Evolutionary conservation across 2,113 vertebrate genomes (phyloP).

Genomic region (Podarcis cretensis): DNA sequence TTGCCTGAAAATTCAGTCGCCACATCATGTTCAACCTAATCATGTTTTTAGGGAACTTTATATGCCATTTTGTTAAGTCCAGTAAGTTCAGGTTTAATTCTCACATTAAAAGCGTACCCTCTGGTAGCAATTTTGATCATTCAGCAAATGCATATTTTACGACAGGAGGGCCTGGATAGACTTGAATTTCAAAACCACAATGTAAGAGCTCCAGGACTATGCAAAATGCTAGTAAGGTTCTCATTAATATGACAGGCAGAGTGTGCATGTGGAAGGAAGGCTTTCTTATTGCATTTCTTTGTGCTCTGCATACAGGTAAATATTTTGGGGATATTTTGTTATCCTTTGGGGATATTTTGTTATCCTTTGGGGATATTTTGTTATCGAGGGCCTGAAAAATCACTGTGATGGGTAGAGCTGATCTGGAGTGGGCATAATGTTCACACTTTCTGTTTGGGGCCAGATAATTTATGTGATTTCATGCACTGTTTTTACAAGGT

Average conservation of each 20-base stretch:
- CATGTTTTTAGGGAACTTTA: neutral
- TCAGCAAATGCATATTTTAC: neutral
- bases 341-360: neutral
- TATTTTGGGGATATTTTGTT: neutral
- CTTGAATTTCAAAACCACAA: neutral
- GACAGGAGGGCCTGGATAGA: neutral
- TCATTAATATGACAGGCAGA: neutral
- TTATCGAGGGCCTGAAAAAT: neutral
- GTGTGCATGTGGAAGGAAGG: neutral
- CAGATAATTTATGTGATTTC: neutral
- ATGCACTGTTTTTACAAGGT: neutral
- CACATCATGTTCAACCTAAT: neutral
- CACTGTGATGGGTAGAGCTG: neutral
- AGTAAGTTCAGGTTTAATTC: constrained; percentile 18
- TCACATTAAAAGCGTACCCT: neutral
- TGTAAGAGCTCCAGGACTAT: neutral
- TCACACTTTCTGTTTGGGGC: neutral
- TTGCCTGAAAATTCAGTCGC: neutral
- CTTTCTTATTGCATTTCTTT: neutral
- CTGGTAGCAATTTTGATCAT: constrained; percentile 24
- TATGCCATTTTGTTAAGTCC: neutral
- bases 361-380: neutral
- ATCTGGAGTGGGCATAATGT: too few species aligned
- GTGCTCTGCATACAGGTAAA: neutral
- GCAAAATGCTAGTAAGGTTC: neutral